Base-by-base conservation (phyloP, 2,113 vertebrate species). In the Austrofundulus limnaeus region DNA sequence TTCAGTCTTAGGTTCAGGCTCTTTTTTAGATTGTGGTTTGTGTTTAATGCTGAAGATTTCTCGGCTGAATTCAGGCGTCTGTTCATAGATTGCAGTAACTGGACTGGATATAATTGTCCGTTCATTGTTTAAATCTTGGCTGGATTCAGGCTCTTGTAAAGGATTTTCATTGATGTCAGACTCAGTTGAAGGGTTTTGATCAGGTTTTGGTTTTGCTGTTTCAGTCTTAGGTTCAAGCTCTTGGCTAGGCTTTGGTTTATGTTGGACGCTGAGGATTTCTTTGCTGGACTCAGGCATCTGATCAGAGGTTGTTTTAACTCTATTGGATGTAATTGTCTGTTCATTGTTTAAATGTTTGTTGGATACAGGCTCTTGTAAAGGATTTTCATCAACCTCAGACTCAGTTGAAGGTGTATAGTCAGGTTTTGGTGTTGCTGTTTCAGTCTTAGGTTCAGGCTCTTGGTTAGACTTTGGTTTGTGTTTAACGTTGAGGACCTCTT, bases 261-360 rank as follows among this genome's bases (percentile, higher is more conserved):
- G 31, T 9, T n/a, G n/a, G n/a, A n/a, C n/a, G n/a, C n/a, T 34
- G 31, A 34, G 2, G 17, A 7, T 46, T 11, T 11, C 43, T 11
- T 19, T n/a, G 43, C 10, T 66, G 21, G 15, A 34, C 81, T 69
- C 61, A 15, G 54, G 0, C 6, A 20, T 76, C 69, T 82, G 15
- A 24, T 24, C 5, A 7, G 61, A 13, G 19, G 8, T n/a, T n/a
- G n/a, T n/a, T 20, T 53, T 14, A 0, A 2, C 0, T 16, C 0
- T 31, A 50, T 59, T 37, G 11, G 41, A 38, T 38, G 17, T 57
- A 7, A 50, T 10, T 1, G 43, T 60, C 38, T 48, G 19, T 63
- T 51, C 61, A 4, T 39, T 12, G 68, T 41, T 20, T 45, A 20
- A 34, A 0, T 2, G 0, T 13, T 0, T n/a, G 53, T 59, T 28